Evolutionary conservation across 2,113 vertebrate genomes (phyloP).

Genomic region (Corythoichthys intestinalis): DNA sequence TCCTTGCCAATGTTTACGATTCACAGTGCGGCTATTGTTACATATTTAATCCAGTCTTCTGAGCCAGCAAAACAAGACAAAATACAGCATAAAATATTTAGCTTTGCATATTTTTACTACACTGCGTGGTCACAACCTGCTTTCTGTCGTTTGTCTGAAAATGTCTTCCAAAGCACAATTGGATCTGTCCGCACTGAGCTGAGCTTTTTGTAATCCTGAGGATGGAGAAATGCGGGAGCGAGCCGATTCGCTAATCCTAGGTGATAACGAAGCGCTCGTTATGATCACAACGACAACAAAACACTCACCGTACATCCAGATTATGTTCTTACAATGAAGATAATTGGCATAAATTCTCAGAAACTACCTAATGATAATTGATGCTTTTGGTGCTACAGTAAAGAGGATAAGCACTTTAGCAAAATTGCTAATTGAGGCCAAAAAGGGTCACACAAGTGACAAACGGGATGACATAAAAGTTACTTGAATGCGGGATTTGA

Average conservation of each 20-base stretch:
- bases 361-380: slow-evolving; percentile 38
- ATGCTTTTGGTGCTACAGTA: slow-evolving; percentile 37
- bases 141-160: not conserved
- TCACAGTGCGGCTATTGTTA: slow-evolving; percentile 8
- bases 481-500: slow-evolving; percentile 27
- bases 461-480: slow-evolving; percentile 33
- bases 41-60: not conserved
- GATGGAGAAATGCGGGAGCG: not conserved
- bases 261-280: not conserved
- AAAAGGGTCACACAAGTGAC: slow-evolving; percentile 50
- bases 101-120: slow-evolving; percentile 19
- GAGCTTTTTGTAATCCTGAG: not conserved
- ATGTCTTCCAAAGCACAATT: not conserved
- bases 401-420: slow-evolving; percentile 24
- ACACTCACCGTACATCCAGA: not conserved
- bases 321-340: slow-evolving; percentile 11
- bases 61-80: not conserved
- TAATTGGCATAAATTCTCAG: slow-evolving; percentile 48
- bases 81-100: slow-evolving; percentile 3
- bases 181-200: not conserved
- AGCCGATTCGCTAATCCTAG: not conserved
- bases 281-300: not conserved
- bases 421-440: slow-evolving; percentile 32
- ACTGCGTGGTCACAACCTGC: slow-evolving; percentile 15
- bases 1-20: not conserved